Percentiles rank a stretch among this genome's conserved stretches.
Conservation (phyloP, 2,113 vertebrate species). For the Crotalus horridus region DNA sequence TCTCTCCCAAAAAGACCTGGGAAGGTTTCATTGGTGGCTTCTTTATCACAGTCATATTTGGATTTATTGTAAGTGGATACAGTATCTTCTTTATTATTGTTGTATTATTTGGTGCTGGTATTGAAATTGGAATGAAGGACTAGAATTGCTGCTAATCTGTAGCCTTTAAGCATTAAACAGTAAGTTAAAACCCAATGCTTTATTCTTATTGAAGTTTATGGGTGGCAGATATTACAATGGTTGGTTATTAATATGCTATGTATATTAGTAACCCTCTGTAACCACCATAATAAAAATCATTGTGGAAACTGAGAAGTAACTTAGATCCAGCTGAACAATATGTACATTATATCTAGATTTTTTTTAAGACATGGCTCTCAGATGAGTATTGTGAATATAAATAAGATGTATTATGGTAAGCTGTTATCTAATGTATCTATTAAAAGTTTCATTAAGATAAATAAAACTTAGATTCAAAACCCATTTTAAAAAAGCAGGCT, state of each 20-base stretch:
- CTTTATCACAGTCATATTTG: constrained; percentile 92
- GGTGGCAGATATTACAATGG: not conserved
- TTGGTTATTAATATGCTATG: not conserved
- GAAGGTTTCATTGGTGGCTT: constrained; percentile 98
- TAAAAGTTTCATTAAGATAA: not conserved
- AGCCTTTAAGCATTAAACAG: constrained; percentile 15
- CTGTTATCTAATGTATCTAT: not conserved
- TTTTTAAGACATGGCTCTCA: not conserved
- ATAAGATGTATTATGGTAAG: not conserved
- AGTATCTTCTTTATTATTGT: constrained; percentile 15
- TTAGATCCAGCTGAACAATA: not conserved
- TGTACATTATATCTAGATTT: not conserved
- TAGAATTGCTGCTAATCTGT: constrained; percentile 16
- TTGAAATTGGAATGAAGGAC: constrained; percentile 18
- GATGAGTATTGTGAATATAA: not conserved
- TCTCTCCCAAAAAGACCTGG: constrained; percentile 99
- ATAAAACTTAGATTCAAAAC: not conserved
- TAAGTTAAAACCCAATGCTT: not conserved
- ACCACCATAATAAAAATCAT: not conserved
- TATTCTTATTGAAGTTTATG: not conserved
- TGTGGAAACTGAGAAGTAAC: not conserved
- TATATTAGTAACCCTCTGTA: not conserved
- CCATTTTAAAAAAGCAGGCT: not conserved
- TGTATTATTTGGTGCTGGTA: not conserved
- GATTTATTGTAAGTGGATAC: constrained; percentile 87